Evolutionary conservation across 23 tunicate genomes (phyloP).

Genomic region (Pegea sp.): DNA sequence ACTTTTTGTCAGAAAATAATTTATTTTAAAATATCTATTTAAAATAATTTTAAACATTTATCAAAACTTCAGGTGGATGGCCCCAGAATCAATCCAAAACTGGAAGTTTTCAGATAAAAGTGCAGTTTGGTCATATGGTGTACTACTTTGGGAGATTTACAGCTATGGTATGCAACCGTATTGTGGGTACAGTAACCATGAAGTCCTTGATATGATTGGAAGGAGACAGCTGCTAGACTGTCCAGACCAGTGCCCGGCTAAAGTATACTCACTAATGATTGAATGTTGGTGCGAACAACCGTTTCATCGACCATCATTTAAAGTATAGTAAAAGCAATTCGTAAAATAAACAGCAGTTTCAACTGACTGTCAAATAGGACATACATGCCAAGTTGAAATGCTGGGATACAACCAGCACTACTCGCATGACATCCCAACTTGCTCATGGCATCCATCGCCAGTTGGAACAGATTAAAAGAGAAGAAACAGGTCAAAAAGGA

Average conservation of each 20-base stretch:
- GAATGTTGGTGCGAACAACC: constrained; percentile 77
- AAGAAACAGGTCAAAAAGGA: constrained; percentile 24
- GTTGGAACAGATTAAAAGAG: constrained; percentile 29
- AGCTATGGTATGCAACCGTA: constrained; percentile 84
- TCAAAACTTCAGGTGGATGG: constrained; percentile 66
- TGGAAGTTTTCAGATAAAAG: constrained; percentile 64
- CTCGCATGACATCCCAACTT: constrained; percentile 69
- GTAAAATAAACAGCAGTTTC: no score
- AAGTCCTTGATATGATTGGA: constrained; percentile 64
- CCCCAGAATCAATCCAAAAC: constrained; percentile 48
- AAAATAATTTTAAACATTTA: no score
- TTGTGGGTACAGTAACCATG: constrained; percentile 91
- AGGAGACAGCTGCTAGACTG: constrained; percentile 64
- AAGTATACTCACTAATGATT: constrained; percentile 73
- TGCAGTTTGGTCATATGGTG: constrained; percentile 88
- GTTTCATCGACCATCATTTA: constrained; percentile 38
- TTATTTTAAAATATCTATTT: no score
- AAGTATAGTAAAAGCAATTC: no score
- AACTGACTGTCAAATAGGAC: no score
- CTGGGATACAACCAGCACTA: constrained; percentile 39
- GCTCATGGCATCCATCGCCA: constrained; percentile 97
- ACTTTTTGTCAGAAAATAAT: no score
- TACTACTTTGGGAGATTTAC: constrained; percentile 85
- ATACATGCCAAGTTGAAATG: constrained; percentile 55
- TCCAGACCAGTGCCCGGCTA: constrained; percentile 94